phyloP scores from a whole-genome alignment of 2,113 vertebrate genomes.

The Microtus oregoni region DNA sequence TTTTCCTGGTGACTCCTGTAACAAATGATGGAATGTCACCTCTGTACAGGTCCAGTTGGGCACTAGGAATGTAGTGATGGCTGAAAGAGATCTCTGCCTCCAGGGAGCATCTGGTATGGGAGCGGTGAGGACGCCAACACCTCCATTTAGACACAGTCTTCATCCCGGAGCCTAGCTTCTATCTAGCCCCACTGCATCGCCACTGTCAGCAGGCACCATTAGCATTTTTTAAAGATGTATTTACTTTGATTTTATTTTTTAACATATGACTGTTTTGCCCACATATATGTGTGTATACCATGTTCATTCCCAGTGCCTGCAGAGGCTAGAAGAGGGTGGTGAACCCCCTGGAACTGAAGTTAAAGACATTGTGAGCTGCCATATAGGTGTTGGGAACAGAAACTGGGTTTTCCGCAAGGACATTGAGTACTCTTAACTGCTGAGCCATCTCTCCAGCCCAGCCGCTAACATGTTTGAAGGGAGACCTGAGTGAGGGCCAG shows the following conservation, averaged over 20 bases:
- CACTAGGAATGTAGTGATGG: background rate
- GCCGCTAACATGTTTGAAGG: constrained; percentile 36
- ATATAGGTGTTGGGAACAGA: background rate
- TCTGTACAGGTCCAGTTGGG: background rate
- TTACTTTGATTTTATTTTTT: background rate
- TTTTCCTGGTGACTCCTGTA: constrained; percentile 9
- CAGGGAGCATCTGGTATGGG: background rate
- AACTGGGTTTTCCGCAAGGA: background rate
- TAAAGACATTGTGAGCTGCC: background rate
- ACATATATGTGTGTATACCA: background rate
- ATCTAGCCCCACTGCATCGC: background rate
- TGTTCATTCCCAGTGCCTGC: background rate
- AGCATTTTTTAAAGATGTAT: constrained; percentile 17
- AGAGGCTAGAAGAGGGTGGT: background rate
- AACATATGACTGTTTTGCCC: background rate
- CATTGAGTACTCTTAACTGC: background rate
- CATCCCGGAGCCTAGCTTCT: background rate
- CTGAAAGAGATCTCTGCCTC: constrained; percentile 4
- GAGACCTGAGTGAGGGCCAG: background rate
- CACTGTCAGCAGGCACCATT: background rate
- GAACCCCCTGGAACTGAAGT: background rate
- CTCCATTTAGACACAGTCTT: background rate
- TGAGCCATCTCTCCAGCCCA: background rate
- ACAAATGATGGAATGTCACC: background rate
- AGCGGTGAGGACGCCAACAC: background rate